Conservation (phyloP, 2,888 invertebrate genomes). For the Hanleya hanleyi region DNA sequence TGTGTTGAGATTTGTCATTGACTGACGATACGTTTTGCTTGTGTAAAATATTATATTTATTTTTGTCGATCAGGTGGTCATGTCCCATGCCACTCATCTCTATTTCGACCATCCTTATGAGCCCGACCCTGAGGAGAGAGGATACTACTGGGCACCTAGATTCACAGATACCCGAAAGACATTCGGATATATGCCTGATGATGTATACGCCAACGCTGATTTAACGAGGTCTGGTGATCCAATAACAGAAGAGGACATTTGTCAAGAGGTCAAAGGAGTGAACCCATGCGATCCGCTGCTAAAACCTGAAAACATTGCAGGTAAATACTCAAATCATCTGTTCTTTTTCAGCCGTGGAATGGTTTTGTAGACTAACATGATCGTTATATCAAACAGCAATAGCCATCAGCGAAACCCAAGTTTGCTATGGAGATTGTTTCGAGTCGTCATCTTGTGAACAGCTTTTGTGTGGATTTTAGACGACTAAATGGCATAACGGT, state of each 20-base stretch:
- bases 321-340: no score
- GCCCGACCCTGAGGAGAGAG: slow-evolving; percentile 65
- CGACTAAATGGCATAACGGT: no score
- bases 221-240: slow-evolving; percentile 51
- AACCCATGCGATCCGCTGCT: slow-evolving; percentile 46
- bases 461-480: no score
- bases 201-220: slow-evolving; percentile 54
- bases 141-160: slow-evolving; percentile 69
- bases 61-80: slow-evolving; percentile 50
- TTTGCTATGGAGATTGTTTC: no score
- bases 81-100: slow-evolving; percentile 62
- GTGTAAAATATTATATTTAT: no score
- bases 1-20: no score
- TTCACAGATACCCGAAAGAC: slow-evolving; percentile 60
- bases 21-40: no score
- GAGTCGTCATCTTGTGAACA: no score
- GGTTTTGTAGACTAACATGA: no score
- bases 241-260: slow-evolving; percentile 38
- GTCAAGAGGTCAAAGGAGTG: slow-evolving; percentile 33
- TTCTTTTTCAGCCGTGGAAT: no score
- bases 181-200: slow-evolving; percentile 59
- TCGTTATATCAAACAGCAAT: no score
- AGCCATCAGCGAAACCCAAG: no score
- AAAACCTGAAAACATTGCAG: slow-evolving; percentile 62
- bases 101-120: slow-evolving; percentile 68